These are phyloP conservation scores for Temnopleurus reevesii DNA, from an alignment of 53 echinoderm and acorn worm genomes.

Conservation along the genomic window DNA sequence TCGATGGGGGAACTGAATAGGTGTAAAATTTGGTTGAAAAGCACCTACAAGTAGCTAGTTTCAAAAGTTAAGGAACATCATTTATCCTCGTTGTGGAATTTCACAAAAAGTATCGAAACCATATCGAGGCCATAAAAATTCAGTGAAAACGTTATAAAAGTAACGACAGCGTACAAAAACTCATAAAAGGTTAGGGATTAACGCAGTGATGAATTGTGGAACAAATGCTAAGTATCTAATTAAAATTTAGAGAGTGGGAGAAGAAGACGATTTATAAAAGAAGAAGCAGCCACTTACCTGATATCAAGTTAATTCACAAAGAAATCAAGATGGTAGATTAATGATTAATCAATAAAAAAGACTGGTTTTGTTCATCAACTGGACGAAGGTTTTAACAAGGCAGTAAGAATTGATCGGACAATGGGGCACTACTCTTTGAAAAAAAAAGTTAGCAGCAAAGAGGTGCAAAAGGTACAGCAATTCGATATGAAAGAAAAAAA, in stretches of 20 bases:
- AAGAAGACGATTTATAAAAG: neutral
- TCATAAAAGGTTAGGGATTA: neutral
- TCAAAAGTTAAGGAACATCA: neutral
- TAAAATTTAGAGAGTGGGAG: neutral
- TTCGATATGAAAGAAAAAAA: neutral
- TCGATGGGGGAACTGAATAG: neutral
- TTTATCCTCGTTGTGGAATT: neutral
- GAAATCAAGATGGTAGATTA: slow-evolving; percentile 23
- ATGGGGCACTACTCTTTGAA: neutral
- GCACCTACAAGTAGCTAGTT: neutral
- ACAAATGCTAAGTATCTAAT: neutral
- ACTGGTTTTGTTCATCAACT: slow-evolving; percentile 2
- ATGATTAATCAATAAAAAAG: slow-evolving; percentile 17
- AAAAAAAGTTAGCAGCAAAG: neutral
- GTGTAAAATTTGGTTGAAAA: too few relatives aligned
- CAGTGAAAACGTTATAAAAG: neutral
- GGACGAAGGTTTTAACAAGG: neutral
- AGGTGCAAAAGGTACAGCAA: neutral
- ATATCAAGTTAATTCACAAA: neutral
- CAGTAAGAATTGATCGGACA: neutral
- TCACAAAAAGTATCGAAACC: slow-evolving; percentile 7
- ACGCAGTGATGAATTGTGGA: neutral
- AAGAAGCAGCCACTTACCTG: slow-evolving; percentile 12
- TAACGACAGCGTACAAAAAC: too few relatives aligned
- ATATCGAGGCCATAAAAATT: neutral